Evolutionary conservation across 2,113 vertebrate species (phyloP).

Genomic region (Ceyx cyanopectus): DNA sequence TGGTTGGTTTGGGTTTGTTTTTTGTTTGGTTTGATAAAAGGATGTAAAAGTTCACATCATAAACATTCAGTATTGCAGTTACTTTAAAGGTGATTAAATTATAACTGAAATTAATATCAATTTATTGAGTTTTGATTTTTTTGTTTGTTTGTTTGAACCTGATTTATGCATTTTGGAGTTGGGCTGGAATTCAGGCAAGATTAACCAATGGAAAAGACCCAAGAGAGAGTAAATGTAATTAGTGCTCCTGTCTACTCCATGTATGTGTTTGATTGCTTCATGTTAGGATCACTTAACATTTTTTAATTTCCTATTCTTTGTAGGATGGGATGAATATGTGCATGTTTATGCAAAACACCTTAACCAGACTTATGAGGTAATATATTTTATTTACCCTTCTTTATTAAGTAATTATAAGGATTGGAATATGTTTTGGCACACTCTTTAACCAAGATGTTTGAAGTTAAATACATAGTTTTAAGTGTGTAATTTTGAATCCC

Average conservation of each 20-base stretch:
- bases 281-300: neutral
- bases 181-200: neutral
- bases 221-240: neutral
- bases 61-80: neutral
- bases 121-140: neutral
- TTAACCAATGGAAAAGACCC: neutral
- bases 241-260: neutral
- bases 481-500: neutral
- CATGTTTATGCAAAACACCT: conserved; percentile 96
- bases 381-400: conserved; percentile 11
- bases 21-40: neutral
- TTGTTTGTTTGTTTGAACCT: neutral
- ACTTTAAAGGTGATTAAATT: neutral
- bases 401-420: neutral
- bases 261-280: neutral
- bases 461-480: neutral
- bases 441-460: neutral
- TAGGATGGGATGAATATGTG: conserved; percentile 94
- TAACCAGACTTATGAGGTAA: conserved; percentile 94
- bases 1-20: neutral
- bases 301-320: conserved; percentile 60
- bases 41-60: neutral
- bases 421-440: neutral
- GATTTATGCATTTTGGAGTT: neutral
- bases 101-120: neutral